phyloP scores from a whole-genome alignment of 2,797 vertebrate genomes.

The Oreochromis grahami region DNA sequence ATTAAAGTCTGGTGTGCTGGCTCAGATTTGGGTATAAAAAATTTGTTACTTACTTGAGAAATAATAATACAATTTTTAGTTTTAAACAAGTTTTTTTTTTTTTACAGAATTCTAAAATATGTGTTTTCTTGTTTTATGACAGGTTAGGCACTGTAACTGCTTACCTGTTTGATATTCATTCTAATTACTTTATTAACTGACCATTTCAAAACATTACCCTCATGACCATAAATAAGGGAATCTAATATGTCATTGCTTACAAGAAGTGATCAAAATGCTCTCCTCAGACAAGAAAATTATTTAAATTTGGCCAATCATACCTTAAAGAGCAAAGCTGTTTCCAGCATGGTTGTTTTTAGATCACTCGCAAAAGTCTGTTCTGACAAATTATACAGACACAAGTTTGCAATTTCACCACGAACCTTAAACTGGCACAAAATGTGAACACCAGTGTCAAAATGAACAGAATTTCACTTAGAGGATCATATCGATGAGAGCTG shows the following conservation, averaged over 20 bases:
- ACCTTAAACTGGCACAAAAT: background rate
- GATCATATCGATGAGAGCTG: background rate
- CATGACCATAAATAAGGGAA: background rate
- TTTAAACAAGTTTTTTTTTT: background rate
- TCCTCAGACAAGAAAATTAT: accelerated
- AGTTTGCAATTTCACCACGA: background rate
- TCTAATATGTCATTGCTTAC: background rate
- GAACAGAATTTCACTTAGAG: background rate
- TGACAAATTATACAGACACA: background rate
- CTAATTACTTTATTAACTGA: background rate
- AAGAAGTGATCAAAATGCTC: background rate
- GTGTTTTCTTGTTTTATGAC: background rate
- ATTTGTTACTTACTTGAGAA: background rate
- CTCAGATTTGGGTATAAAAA: background rate
- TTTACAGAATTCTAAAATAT: background rate
- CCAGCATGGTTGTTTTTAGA: background rate
- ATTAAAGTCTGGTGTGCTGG: background rate
- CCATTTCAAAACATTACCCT: background rate
- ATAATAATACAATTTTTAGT: background rate
- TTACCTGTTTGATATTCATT: background rate
- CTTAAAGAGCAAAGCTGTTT: background rate
- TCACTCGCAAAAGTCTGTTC: background rate
- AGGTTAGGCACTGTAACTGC: background rate
- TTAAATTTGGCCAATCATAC: background rate
- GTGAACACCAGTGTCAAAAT: background rate